Evolutionary conservation across 2,797 vertebrate species (phyloP).

Genomic region (Falco peregrinus): DNA sequence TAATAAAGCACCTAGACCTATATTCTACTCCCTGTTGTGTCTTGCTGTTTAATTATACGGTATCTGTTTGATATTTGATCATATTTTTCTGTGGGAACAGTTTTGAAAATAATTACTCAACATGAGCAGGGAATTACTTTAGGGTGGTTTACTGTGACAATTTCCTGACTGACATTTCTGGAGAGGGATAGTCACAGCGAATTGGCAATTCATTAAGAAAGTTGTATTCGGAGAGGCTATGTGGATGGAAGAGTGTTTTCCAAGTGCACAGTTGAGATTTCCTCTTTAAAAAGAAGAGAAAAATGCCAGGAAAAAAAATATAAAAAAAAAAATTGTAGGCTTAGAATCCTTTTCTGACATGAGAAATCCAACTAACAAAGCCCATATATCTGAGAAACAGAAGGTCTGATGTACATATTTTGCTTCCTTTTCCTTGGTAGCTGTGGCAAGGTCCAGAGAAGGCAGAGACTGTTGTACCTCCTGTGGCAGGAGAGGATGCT

Average conservation of each 20-base stretch:
- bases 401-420: not conserved
- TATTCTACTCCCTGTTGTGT: slow-evolving; percentile 45
- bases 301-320: not conserved
- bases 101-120: slow-evolving; percentile 66
- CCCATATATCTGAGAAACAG: not conserved
- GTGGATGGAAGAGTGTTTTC: not conserved
- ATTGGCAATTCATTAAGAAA: not conserved
- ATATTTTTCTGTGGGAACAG: slow-evolving; percentile 61
- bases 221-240: not conserved
- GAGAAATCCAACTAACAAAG: not conserved
- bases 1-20: slow-evolving; percentile 62
- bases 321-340: too few relatives aligned
- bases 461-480: not conserved
- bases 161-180: slow-evolving; percentile 35
- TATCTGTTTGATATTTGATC: slow-evolving; percentile 70
- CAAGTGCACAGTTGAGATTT: not conserved
- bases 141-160: slow-evolving; percentile 32
- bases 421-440: not conserved
- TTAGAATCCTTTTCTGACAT: too few relatives aligned
- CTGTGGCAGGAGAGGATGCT: not conserved
- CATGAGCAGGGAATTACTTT: slow-evolving; percentile 52
- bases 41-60: slow-evolving; percentile 66
- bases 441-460: not conserved
- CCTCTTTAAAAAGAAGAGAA: not conserved
- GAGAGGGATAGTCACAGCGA: not conserved